phyloP scores from a whole-genome alignment of 2,113 vertebrate species.

The Pluvialis apricaria region DNA sequence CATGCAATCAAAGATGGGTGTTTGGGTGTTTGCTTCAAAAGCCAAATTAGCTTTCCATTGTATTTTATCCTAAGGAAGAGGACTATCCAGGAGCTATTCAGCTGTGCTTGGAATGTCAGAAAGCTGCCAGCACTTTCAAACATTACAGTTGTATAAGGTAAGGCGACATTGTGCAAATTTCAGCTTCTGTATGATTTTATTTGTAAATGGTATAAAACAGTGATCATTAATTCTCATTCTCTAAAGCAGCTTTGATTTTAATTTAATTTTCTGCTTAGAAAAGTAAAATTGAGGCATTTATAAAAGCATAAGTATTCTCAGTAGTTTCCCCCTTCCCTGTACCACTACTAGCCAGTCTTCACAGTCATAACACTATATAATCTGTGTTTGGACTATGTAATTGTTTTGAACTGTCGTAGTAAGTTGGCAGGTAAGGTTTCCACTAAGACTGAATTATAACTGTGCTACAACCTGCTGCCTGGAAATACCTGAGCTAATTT shows the following conservation, averaged over 20 bases:
- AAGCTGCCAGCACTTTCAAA: conserved; percentile 98
- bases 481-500: not conserved
- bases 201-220: not conserved
- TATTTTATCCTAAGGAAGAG: conserved; percentile 83
- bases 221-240: not conserved
- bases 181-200: not conserved
- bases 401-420: not conserved
- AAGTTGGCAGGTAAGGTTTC: not conserved
- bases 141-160: conserved; percentile 99
- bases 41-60: not conserved
- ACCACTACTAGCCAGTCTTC: not conserved
- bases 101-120: conserved; percentile 95
- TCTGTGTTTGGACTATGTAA: not conserved
- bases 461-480: not conserved
- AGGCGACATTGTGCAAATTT: not conserved
- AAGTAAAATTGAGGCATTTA: not conserved
- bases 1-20: not conserved
- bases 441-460: not conserved
- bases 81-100: conserved; percentile 98
- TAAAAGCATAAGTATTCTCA: not conserved
- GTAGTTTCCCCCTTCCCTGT: not conserved
- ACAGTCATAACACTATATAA: not conserved
- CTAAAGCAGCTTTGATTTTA: not conserved
- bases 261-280: not conserved
- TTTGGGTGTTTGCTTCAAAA: not conserved